These are phyloP conservation scores for Anabas testudineus DNA, from an alignment of 2,797 vertebrate genomes.

Conservation along the genomic window DNA sequence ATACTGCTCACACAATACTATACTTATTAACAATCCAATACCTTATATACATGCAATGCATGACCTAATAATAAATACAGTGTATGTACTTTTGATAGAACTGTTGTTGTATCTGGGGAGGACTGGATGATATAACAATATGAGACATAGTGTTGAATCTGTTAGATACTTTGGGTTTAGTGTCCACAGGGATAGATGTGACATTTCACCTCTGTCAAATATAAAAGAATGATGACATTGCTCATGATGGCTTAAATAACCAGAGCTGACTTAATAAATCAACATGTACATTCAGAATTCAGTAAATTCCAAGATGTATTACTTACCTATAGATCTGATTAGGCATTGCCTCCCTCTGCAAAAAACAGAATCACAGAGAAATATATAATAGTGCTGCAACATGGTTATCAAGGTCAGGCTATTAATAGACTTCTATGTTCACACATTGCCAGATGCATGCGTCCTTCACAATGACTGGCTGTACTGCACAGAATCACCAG, in stretches of 20 bases:
- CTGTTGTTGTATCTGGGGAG: no score
- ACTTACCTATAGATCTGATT: slow-evolving; percentile 68
- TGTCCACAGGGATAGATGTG: background rate
- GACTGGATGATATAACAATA: no score
- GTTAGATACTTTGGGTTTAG: background rate
- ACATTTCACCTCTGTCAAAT: slow-evolving; percentile 1
- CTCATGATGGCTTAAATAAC: slow-evolving; percentile 9
- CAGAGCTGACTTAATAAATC: background rate
- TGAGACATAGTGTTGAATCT: no score
- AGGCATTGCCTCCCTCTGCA: slow-evolving; percentile 80
- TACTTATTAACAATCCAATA: background rate
- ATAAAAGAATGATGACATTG: slow-evolving; percentile 4
- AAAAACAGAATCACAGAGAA: slow-evolving; percentile 42
- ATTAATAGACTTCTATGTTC: slow-evolving; percentile 55
- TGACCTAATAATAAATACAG: no score
- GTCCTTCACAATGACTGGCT: slow-evolving; percentile 6
- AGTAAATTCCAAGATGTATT: background rate
- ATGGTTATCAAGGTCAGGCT: slow-evolving; percentile 63
- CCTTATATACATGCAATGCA: no score
- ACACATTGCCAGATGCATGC: slow-evolving; percentile 23
- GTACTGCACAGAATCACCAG: slow-evolving; percentile 50
- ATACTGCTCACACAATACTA: background rate
- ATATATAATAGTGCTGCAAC: slow-evolving; percentile 28
- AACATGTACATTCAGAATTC: background rate
- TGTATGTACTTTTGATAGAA: no score